A percentile compares a stretch with the other conserved stretches of the same genome.
phyloP scores from a whole-genome alignment of 1,140 invertebrate genomes.

The Streblospio benedicti region DNA sequence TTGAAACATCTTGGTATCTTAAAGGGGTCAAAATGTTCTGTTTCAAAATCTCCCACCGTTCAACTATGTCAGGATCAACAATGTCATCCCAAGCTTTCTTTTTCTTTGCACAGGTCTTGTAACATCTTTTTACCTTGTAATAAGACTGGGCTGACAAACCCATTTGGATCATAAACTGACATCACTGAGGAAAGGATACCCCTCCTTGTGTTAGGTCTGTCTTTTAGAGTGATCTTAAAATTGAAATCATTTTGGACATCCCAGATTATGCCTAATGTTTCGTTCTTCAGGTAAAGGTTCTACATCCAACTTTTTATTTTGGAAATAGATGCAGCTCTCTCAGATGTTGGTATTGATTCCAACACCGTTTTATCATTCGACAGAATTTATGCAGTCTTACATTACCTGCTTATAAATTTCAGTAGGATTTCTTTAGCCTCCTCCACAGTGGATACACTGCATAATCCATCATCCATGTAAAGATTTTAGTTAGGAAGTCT shows the following conservation, averaged over 20 bases:
- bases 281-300: too few relatives aligned
- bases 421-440: too few relatives aligned
- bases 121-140: slow-evolving; percentile 20
- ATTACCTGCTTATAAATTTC: too few relatives aligned
- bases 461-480: slow-evolving; percentile 21
- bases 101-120: slow-evolving; percentile 10
- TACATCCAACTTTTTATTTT: too few relatives aligned
- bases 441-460: background rate
- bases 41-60: slow-evolving; percentile 10
- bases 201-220: slow-evolving; percentile 17
- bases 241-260: slow-evolving; percentile 13
- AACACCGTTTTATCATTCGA: too few relatives aligned
- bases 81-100: slow-evolving; percentile 20
- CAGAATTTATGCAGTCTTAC: too few relatives aligned
- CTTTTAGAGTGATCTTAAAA: slow-evolving; percentile 10
- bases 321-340: too few relatives aligned
- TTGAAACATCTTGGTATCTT: slow-evolving; percentile 11
- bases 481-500: slow-evolving; percentile 7
- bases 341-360: too few relatives aligned
- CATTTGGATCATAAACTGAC: slow-evolving; percentile 25
- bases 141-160: slow-evolving; percentile 21
- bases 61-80: slow-evolving; percentile 9
- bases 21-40: background rate
- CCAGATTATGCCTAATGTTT: too few relatives aligned
- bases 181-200: slow-evolving; percentile 22